phyloP scores from a whole-genome alignment of 2,797 vertebrate species.

The Champsocephalus gunnari region DNA sequence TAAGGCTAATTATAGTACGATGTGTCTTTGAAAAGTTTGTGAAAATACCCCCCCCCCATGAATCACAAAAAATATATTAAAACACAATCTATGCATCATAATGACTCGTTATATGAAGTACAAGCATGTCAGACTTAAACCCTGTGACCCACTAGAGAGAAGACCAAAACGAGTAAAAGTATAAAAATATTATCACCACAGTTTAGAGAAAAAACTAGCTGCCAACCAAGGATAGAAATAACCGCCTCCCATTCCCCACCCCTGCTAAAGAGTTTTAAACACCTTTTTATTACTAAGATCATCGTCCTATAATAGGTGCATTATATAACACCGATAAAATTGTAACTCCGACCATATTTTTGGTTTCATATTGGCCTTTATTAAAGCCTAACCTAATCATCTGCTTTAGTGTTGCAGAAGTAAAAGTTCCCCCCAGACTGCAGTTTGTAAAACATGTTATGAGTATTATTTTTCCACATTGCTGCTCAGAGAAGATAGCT shows the following conservation, averaged over 20 bases:
- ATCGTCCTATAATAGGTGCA: not conserved
- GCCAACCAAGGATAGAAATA: too few species aligned
- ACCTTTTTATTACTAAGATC: not conserved
- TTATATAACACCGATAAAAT: not conserved
- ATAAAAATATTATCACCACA: too few species aligned
- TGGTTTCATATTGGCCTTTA: slow-evolving; percentile 33
- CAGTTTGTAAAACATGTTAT: slow-evolving; percentile 36
- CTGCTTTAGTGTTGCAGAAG: slow-evolving; percentile 16
- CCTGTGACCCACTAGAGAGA: too few species aligned
- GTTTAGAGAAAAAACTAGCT: too few species aligned
- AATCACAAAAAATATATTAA: too few species aligned
- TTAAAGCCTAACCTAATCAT: slow-evolving; percentile 28
- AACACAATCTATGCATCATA: too few species aligned
- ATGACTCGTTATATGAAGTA: too few species aligned
- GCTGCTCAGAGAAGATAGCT: slow-evolving; percentile 30
- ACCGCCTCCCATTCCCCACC: not conserved
- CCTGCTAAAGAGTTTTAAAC: not conserved
- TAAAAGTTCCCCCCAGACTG: slow-evolving; percentile 42
- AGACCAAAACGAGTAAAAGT: too few species aligned
- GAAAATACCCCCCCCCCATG: too few species aligned
- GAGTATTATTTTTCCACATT: slow-evolving; percentile 20
- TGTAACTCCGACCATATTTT: slow-evolving; percentile 4
- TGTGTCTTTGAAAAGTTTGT: too few species aligned
- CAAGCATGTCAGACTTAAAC: too few species aligned
- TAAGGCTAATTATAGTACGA: too few species aligned